These are phyloP conservation scores for Pteropus rufus DNA, from an alignment of 2,797 vertebrate genomes.

Conservation along the genomic window DNA sequence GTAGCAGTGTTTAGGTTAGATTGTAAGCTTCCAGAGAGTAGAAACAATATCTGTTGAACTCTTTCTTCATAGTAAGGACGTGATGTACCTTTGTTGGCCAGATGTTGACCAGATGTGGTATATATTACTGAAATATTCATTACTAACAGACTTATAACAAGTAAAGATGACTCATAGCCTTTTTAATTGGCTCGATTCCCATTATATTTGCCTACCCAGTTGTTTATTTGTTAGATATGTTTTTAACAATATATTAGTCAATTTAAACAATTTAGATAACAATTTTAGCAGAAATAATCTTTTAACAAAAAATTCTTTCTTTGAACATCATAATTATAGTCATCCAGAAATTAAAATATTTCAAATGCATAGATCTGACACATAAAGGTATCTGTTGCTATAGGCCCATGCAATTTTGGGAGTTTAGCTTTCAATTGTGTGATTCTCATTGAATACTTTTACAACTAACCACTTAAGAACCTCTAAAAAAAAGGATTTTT, in stretches of 20 bases:
- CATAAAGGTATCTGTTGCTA: background rate
- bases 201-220: background rate
- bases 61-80: background rate
- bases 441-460: background rate
- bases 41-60: background rate
- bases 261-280: background rate
- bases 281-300: slow-evolving; percentile 24
- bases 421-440: background rate
- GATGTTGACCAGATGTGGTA: slow-evolving; percentile 9
- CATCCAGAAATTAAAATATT: slow-evolving; percentile 6
- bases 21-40: slow-evolving; percentile 18
- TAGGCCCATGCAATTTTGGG: background rate
- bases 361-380: background rate
- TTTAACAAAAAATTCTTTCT: background rate
- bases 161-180: background rate
- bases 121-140: slow-evolving; percentile 24
- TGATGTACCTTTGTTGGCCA: background rate
- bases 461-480: background rate
- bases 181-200: background rate
- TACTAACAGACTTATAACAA: background rate
- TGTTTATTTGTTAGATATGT: background rate
- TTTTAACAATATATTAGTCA: background rate
- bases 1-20: background rate
- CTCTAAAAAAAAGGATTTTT: background rate
- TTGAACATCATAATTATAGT: background rate